Percentiles rank a stretch among this genome's conserved stretches.
Evolutionary conservation across 1,140 invertebrate genomes (phyloP).

Genomic region (Diabrotica virgifera): DNA sequence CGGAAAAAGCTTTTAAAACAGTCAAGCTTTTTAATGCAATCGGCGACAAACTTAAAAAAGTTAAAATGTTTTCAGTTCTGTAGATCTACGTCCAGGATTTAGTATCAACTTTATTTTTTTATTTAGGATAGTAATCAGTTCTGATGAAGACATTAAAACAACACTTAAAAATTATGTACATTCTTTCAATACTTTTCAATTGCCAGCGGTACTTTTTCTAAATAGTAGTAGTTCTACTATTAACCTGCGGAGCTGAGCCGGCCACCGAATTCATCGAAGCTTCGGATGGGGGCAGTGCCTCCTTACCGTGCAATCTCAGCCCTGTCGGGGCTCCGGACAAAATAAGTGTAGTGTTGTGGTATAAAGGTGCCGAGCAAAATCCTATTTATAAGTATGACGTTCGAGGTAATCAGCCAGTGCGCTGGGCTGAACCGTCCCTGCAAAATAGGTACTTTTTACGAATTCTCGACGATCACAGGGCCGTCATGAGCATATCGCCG

Average conservation of each 20-base stretch:
- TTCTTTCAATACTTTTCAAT: too few relatives aligned
- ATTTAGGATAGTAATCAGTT: too few relatives aligned
- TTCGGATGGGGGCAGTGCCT: slow-evolving; percentile 60
- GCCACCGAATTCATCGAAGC: slow-evolving; percentile 54
- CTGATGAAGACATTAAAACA: too few relatives aligned
- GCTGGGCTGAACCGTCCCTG: slow-evolving; percentile 51
- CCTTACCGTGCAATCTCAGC: slow-evolving; percentile 64
- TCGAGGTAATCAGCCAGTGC: slow-evolving; percentile 34
- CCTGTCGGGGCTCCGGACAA: slow-evolving; percentile 57
- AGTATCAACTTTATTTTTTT: too few relatives aligned
- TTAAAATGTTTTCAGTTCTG: too few relatives aligned
- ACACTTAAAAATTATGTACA: too few relatives aligned
- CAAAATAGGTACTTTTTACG: slow-evolving; percentile 49
- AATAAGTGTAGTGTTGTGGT: slow-evolving; percentile 50
- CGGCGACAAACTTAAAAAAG: too few relatives aligned
- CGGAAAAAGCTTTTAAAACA: too few relatives aligned
- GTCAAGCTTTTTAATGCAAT: too few relatives aligned
- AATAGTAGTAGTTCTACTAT: slow-evolving; percentile 37
- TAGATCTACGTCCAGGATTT: too few relatives aligned
- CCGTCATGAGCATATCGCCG: slow-evolving; percentile 53
- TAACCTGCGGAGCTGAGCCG: slow-evolving; percentile 39
- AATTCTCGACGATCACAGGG: slow-evolving; percentile 53
- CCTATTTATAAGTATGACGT: slow-evolving; percentile 46
- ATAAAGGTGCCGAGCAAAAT: slow-evolving; percentile 36
- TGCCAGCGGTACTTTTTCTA: too few relatives aligned